These are phyloP conservation scores for Parotocinclus haroldoi DNA, from an alignment of 2,797 vertebrate genomes.

Conservation along the genomic window DNA sequence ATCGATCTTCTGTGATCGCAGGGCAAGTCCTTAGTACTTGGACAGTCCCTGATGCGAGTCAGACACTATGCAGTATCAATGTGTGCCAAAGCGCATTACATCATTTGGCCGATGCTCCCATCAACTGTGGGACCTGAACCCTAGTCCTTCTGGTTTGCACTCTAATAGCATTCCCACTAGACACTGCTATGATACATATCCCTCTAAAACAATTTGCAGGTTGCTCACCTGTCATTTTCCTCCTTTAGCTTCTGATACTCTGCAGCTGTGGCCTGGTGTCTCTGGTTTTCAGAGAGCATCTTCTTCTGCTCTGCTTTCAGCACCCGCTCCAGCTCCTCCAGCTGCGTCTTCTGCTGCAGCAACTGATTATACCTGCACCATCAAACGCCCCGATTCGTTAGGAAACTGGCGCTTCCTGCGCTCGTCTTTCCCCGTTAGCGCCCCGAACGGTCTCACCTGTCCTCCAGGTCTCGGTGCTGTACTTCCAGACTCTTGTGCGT, in stretches of 20 bases:
- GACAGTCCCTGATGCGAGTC: too few relatives aligned
- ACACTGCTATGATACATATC: too few relatives aligned
- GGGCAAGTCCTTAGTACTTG: too few relatives aligned
- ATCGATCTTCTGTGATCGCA: too few relatives aligned
- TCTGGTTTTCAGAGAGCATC: constrained; percentile 85
- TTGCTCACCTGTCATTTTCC: constrained; percentile 84
- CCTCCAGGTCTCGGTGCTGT: constrained; percentile 92
- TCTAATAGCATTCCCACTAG: too few relatives aligned
- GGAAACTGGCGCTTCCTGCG: too few relatives aligned
- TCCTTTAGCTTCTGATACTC: constrained; percentile 83
- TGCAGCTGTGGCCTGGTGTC: constrained; percentile 78
- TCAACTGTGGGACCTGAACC: too few relatives aligned
- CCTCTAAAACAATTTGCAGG: background rate
- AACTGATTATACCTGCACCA: constrained; percentile 86
- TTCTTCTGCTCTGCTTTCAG: constrained; percentile 90
- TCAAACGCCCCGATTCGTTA: background rate
- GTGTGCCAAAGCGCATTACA: too few relatives aligned
- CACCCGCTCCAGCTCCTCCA: constrained; percentile 89
- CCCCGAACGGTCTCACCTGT: constrained; percentile 73
- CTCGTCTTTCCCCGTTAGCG: background rate
- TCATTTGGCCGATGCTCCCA: too few relatives aligned
- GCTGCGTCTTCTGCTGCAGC: constrained; percentile 87
- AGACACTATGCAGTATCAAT: too few relatives aligned
- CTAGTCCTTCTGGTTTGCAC: too few relatives aligned
- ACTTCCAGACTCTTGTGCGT: constrained; percentile 90